Base-by-base conservation (phyloP, 2,113 vertebrate genomes). In the Muntiacus reevesi region DNA sequence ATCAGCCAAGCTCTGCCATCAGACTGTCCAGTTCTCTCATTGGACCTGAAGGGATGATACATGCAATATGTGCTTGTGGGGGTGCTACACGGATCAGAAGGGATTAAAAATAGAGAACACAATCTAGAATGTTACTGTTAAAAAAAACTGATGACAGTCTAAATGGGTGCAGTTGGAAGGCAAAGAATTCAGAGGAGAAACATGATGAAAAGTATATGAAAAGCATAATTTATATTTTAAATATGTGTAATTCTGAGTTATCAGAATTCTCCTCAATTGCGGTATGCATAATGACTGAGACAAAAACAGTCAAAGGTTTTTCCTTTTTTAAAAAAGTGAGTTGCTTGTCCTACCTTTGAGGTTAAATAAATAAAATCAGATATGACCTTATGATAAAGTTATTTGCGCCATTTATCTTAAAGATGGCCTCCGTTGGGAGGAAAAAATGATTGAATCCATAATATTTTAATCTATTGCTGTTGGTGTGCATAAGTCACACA, bases 381-480 rank as follows among this genome's bases (percentile, higher is more conserved):
- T 81, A 23, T 94, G 76, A 96, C 59, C 81, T 97, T 92, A 91
- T 88, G 85, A 82, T 45, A 83, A 92, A 94, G n/a, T 91, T 97
- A 78, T 95, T 95, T 89, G 43, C 10, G 67, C 23, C 7, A 62
- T 87, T 94, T 47, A 87, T 97, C 87, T 96, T 96, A 82, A 97
- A 97, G 76, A 87, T 59, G 52, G 30, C 87, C 45, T 95, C 50
- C 47, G 50, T 6, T 91, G 6, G 23, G 40, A 97, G 40, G 57
- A 91, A 71, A 96, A 79, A 57, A n/a, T 85, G 95, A 85, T 15
- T 6, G 55, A 84, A 43, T 94, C 87, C 33, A 36, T 89, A 90
- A 86, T 81, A 82, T 6, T 96, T 88, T 96, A 92, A 27, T 94
- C 67, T 96, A 74, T 88, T 86, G 25, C 50, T 89, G 3, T 40